phyloP scores from a whole-genome alignment of 35 echinoderm and acorn worm genomes.

The Nesometra sesokonis region DNA sequence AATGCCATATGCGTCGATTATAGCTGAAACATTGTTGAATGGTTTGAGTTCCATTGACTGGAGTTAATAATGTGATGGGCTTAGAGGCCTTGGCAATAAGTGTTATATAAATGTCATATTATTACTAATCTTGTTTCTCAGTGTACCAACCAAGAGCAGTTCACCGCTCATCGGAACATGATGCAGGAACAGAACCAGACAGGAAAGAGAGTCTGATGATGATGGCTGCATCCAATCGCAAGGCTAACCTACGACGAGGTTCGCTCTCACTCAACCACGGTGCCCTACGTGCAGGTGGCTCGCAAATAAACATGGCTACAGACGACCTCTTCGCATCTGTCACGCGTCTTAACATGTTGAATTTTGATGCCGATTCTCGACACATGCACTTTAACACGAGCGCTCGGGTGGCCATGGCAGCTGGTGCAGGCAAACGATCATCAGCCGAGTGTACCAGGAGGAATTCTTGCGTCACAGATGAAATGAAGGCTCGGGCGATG shows the following conservation, averaged over 20 bases:
- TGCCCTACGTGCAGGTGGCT: slow-evolving; percentile 46
- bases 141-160: neutral
- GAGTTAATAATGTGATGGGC: too few relatives aligned
- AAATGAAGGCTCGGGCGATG: slow-evolving; percentile 24
- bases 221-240: slow-evolving; percentile 23
- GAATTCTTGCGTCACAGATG: slow-evolving; percentile 70
- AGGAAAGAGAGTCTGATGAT: slow-evolving; percentile 41
- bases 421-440: slow-evolving; percentile 35
- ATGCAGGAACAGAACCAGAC: neutral
- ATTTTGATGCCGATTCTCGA: slow-evolving; percentile 46
- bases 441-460: slow-evolving; percentile 47
- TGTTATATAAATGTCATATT: too few relatives aligned
- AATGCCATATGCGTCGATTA: too few relatives aligned
- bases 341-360: slow-evolving; percentile 35
- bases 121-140: neutral
- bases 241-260: slow-evolving; percentile 42
- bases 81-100: too few relatives aligned
- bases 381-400: slow-evolving; percentile 59
- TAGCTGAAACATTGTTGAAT: too few relatives aligned
- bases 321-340: slow-evolving; percentile 56
- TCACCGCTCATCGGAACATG: neutral
- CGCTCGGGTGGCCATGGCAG: slow-evolving; percentile 40
- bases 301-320: slow-evolving; percentile 75
- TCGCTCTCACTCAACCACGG: slow-evolving; percentile 53
- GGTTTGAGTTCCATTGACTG: too few relatives aligned